Evolutionary conservation across 2,113 vertebrate species (phyloP).

Genomic region (Rhinolophus ferrumequinum): DNA sequence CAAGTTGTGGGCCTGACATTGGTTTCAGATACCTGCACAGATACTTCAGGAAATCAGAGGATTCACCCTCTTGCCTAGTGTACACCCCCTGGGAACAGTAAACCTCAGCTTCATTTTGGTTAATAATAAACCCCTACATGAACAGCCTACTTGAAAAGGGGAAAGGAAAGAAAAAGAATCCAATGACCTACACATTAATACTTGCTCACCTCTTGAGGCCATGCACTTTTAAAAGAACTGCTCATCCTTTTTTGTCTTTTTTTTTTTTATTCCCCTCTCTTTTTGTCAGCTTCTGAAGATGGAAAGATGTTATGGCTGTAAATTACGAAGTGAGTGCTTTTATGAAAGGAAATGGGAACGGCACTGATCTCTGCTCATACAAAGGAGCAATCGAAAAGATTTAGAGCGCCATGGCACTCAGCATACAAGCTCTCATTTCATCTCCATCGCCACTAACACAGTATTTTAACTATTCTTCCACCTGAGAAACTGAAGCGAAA

Average conservation of each 20-base stretch:
- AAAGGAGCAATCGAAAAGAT: background rate
- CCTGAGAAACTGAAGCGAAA: background rate
- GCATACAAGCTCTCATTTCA: background rate
- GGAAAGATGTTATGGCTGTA: background rate
- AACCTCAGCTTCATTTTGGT: background rate
- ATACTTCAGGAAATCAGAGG: background rate
- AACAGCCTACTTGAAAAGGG: background rate
- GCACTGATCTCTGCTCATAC: background rate
- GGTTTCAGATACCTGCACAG: background rate
- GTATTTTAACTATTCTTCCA: background rate
- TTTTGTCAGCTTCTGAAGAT: background rate
- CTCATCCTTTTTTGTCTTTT: background rate
- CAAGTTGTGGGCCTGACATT: background rate
- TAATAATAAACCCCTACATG: background rate
- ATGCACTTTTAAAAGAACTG: background rate
- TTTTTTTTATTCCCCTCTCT: background rate
- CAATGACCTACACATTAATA: background rate
- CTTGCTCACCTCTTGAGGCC: background rate
- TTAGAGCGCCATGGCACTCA: background rate
- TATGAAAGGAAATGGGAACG: background rate
- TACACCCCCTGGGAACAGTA: background rate
- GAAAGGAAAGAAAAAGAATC: background rate
- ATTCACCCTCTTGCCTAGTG: background rate
- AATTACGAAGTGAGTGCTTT: background rate
- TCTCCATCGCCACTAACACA: background rate